Evolutionary conservation across 2,888 invertebrate species (phyloP).

Genomic region (Spodoptera littoralis): DNA sequence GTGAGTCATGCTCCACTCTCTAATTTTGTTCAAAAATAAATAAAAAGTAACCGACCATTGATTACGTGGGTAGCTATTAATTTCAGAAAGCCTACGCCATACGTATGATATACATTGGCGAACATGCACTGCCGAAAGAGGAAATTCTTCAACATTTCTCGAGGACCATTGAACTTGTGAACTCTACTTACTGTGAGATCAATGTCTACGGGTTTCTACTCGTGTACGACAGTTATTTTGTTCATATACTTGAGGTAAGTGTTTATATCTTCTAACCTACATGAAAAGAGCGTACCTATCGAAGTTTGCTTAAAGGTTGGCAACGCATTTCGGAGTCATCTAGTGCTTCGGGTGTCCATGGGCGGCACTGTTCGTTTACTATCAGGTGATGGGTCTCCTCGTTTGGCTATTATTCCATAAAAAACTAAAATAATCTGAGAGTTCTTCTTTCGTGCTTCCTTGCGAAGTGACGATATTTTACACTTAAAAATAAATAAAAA

Average conservation of each 20-base stretch:
- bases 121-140: conserved; percentile 75
- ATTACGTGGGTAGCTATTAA: conserved; percentile 12
- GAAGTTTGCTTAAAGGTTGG: too few relatives aligned
- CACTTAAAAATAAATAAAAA: too few relatives aligned
- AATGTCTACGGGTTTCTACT: conserved; percentile 81
- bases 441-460: too few relatives aligned
- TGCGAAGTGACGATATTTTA: too few relatives aligned
- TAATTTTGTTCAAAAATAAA: background rate
- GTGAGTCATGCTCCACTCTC: conserved; percentile 64
- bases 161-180: conserved; percentile 72
- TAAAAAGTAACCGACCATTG: conserved; percentile 1
- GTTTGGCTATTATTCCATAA: too few relatives aligned
- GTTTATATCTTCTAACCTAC: background rate
- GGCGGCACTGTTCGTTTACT: too few relatives aligned
- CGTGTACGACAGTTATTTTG: conserved; percentile 85
- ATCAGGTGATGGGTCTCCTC: too few relatives aligned
- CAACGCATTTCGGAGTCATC: too few relatives aligned
- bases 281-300: background rate
- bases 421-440: too few relatives aligned
- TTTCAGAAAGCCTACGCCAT: conserved; percentile 84
- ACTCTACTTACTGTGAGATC: conserved; percentile 81
- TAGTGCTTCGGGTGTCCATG: too few relatives aligned
- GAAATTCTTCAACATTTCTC: conserved; percentile 74
- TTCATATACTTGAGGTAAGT: conserved; percentile 87
- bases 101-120: conserved; percentile 84